Base-by-base conservation (phyloP, 2,797 vertebrate genomes). In the Zalophus californianus region DNA sequence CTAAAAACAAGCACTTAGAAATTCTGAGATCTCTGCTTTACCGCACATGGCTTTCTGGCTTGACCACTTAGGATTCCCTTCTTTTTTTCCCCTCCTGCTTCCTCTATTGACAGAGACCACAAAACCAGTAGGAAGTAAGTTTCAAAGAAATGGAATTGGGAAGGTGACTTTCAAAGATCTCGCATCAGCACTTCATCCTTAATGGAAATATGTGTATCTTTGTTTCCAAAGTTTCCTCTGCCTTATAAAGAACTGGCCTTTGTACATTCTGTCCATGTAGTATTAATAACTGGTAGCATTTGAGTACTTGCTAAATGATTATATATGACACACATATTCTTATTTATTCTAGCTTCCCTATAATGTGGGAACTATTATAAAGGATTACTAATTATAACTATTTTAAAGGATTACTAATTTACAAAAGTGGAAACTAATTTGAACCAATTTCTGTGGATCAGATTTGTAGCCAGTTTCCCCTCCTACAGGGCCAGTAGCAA, bases 11-110 rank as follows among this genome's bases (percentile, higher is more conserved):
- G 60, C 80, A 68, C 48, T n/a, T 72, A 79, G 35, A 60, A 85
- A 80, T 75, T 72, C 86, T 44, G 21, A 91, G 41, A 41, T 91
- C 70, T 95, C 66, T 70, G 21, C 58, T 96, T 78, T 75, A 73
- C 82, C 32, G 79, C 58, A 72, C 29, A 82, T 60, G 56, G 56
- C 41, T 75, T 64, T 62, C 73, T 87, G 50, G 35, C 50, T 72
- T 84, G 68, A 84, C 87, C 20, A 48, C 6, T 66, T 91, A 79
- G 50, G 21, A 85, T 77, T 85, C 44, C 44, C 73, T 68, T 77
- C 13, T 29, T 48, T 44, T 56, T 86, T 58, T 56, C n/a, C 44
- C 35, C 8, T 56, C 16, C 5, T 54, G 4, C 35, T 64, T 80
- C 64, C 14, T 88, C 27, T 73, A 27, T 35, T 94, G 32, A 18